Evolutionary conservation across 2,888 invertebrate genomes (phyloP).

Genomic region (Thecophora atra): DNA sequence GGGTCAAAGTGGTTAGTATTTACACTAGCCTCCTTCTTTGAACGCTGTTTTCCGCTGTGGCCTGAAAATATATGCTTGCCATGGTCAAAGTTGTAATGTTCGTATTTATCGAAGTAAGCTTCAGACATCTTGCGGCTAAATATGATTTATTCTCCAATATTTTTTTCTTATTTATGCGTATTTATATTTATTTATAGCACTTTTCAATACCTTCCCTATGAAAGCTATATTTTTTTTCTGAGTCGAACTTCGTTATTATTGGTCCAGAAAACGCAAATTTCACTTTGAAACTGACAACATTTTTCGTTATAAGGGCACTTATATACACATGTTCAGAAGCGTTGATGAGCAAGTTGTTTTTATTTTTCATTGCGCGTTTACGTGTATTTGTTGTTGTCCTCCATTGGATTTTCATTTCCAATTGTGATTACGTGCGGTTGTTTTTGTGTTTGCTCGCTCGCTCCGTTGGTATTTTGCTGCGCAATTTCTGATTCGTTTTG

Average conservation of each 20-base stretch:
- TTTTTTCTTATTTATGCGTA: constrained; percentile 23
- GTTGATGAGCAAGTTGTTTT: no score
- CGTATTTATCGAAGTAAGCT: constrained; percentile 88
- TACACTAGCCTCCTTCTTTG: constrained; percentile 86
- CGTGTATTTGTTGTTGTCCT: constrained; percentile 21
- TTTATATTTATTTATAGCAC: neutral
- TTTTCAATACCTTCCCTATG: constrained; percentile 3
- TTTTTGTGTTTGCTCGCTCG: constrained; percentile 27
- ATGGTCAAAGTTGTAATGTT: constrained; percentile 93
- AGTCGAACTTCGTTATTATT: neutral
- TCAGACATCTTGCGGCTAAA: constrained; percentile 75
- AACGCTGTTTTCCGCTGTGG: constrained; percentile 89
- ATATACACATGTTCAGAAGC: constrained; percentile 42
- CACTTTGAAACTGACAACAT: constrained; percentile 42
- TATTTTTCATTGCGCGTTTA: constrained; percentile 16
- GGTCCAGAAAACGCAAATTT: constrained; percentile 14
- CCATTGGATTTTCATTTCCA: constrained; percentile 30
- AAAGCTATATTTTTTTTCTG: neutral
- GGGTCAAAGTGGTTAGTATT: constrained; percentile 94
- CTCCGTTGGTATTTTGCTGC: constrained; percentile 34
- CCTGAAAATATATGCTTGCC: constrained; percentile 88
- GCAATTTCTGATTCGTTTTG: constrained; percentile 32
- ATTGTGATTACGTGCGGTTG: constrained; percentile 29
- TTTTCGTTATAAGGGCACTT: constrained; percentile 38
- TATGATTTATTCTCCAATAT: no score